Evolutionary conservation across 2,113 vertebrate genomes (phyloP).

Genomic region (Brachyhypopomus occidentalis): DNA sequence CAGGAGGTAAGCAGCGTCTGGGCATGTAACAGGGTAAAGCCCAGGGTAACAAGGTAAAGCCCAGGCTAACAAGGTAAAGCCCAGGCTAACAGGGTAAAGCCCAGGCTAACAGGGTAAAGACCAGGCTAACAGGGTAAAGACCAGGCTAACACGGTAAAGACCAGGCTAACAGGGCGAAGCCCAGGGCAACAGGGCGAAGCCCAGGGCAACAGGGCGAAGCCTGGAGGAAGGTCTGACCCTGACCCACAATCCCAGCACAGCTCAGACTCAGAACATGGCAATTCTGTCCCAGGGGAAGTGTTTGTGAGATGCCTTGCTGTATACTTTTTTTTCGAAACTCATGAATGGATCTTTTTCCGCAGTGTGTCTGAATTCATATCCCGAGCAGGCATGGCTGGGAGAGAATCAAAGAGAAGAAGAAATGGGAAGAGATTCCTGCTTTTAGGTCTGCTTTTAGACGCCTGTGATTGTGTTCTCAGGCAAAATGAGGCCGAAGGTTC

Average conservation of each 20-base stretch:
- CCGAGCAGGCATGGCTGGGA: not conserved
- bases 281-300: constrained; percentile 33
- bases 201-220: too few species aligned
- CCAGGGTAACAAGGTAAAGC: not conserved
- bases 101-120: too few species aligned
- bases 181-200: too few species aligned
- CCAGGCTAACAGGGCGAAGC: too few species aligned
- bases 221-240: constrained; percentile 61
- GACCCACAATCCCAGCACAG: constrained; percentile 50
- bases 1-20: constrained; percentile 36
- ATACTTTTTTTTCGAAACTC: constrained; percentile 32
- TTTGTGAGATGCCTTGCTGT: constrained; percentile 37
- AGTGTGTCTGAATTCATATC: constrained; percentile 22
- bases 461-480: constrained; percentile 24
- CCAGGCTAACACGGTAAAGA: too few species aligned
- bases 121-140: too few species aligned
- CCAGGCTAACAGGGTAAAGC: too few species aligned
- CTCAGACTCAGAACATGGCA: constrained; percentile 60
- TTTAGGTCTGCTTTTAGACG: constrained; percentile 23
- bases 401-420: constrained; percentile 3
- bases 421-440: not conserved
- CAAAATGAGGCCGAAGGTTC: constrained; percentile 17
- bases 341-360: constrained; percentile 30
- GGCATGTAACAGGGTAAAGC: constrained; percentile 50
- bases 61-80: too few species aligned